Conservation (phyloP, 92 coral and sea anemone species). For the Desmophyllum pertusum region DNA sequence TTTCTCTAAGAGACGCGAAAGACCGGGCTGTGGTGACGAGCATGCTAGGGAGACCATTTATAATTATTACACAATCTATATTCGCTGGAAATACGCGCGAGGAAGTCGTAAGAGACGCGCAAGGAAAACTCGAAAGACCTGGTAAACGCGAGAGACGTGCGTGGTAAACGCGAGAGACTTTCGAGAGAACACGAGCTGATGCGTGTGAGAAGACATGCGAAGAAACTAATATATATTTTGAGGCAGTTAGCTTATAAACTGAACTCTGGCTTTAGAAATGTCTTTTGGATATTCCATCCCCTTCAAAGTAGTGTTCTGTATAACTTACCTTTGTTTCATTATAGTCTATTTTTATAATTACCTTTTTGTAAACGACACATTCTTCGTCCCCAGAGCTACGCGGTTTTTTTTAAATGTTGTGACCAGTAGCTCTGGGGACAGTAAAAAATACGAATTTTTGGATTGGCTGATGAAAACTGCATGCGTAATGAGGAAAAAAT, state of each 20-base stretch:
- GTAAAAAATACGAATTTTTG: too few relatives aligned
- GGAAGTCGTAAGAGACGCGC: too few relatives aligned
- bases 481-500: too few relatives aligned
- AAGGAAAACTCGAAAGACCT: background rate
- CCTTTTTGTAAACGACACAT: slow-evolving; percentile 81
- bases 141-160: background rate
- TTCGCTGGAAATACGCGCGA: too few relatives aligned
- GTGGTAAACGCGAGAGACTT: background rate
- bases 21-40: too few relatives aligned
- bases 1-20: too few relatives aligned
- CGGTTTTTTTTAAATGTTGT: too few relatives aligned
- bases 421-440: too few relatives aligned
- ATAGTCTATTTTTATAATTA: slow-evolving; percentile 3
- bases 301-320: background rate
- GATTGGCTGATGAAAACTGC: too few relatives aligned
- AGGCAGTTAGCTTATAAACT: background rate
- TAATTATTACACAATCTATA: background rate
- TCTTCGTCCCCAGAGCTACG: too few relatives aligned
- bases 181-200: background rate
- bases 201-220: background rate
- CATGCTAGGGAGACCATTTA: too few relatives aligned
- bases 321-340: background rate
- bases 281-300: background rate
- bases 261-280: background rate
- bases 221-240: background rate